phyloP scores from a whole-genome alignment of 2,113 vertebrate genomes.

The Amazona guildingii region DNA sequence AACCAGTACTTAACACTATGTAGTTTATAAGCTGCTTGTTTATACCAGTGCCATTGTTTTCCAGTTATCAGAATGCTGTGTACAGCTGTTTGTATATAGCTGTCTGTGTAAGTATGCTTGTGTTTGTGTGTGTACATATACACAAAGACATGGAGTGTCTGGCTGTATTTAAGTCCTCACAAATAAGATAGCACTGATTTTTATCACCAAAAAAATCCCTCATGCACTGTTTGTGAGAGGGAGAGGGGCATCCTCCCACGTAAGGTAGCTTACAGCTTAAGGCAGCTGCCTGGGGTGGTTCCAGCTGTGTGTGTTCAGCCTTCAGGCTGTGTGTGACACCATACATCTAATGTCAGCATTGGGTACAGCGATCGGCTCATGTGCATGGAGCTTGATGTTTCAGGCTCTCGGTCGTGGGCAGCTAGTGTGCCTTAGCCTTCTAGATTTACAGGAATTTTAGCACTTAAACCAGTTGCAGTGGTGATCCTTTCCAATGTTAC shows the following conservation, averaged over 20 bases:
- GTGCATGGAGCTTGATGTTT: not conserved
- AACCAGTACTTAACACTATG: not conserved
- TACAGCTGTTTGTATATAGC: not conserved
- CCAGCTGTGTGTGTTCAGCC: not conserved
- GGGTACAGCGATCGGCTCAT: fast-evolving
- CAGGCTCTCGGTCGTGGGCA: not conserved
- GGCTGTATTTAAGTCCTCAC: not conserved
- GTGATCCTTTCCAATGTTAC: not conserved
- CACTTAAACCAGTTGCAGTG: not conserved
- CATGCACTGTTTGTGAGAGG: not conserved
- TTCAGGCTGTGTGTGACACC: not conserved
- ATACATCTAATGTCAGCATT: fast-evolving
- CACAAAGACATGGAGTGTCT: not conserved
- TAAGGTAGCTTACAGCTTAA: not conserved
- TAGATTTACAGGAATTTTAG: not conserved
- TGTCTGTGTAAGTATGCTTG: not conserved
- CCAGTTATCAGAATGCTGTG: not conserved
- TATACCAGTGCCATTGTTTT: not conserved
- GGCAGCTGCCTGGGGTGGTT: not conserved
- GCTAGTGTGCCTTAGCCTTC: not conserved
- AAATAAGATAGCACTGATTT: not conserved
- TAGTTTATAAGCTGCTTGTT: not conserved
- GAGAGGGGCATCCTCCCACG: not conserved
- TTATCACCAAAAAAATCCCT: not conserved
- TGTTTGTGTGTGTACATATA: not conserved